Percentiles rank a stretch among this genome's conserved stretches.
phyloP scores from a whole-genome alignment of 2,888 invertebrate genomes.

The Cerceris ruficornis region DNA sequence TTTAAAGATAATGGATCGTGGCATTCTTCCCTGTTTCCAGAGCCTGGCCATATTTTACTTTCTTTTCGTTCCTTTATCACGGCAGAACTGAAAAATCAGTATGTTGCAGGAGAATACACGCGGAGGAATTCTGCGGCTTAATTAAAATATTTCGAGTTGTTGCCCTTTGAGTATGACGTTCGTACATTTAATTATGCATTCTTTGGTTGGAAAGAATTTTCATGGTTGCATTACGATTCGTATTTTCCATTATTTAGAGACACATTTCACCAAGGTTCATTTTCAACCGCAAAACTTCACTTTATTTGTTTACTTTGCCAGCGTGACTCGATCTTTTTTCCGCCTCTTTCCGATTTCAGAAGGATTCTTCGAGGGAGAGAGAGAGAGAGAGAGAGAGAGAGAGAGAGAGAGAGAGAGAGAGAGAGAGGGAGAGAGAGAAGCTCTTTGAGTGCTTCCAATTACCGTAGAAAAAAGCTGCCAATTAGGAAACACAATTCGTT shows the following conservation, averaged over 20 bases:
- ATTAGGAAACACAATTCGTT: constrained; percentile 62
- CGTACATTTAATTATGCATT: no score
- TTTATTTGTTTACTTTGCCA: constrained; percentile 9
- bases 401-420: no score
- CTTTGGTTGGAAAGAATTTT: no score
- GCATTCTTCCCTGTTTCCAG: background rate
- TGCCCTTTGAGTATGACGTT: no score
- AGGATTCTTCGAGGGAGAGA: constrained; percentile 35
- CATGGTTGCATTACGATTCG: no score
- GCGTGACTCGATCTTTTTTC: constrained; percentile 16
- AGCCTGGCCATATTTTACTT: background rate
- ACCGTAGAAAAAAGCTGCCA: constrained; percentile 60
- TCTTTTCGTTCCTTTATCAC: background rate
- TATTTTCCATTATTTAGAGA: no score
- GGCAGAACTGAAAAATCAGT: background rate
- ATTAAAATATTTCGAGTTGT: no score
- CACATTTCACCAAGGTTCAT: background rate
- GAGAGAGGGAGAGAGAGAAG: background rate
- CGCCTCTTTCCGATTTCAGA: constrained; percentile 14
- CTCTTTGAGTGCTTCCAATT: constrained; percentile 62
- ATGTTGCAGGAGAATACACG: no score
- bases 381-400: no score
- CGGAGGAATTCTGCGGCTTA: no score
- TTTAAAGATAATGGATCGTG: background rate
- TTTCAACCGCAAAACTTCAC: constrained; percentile 18